Percentiles rank a stretch among this genome's conserved stretches.
These are phyloP conservation scores for Zaprionus taronus DNA, from an alignment of 1,140 invertebrate species.

Conservation along the genomic window DNA sequence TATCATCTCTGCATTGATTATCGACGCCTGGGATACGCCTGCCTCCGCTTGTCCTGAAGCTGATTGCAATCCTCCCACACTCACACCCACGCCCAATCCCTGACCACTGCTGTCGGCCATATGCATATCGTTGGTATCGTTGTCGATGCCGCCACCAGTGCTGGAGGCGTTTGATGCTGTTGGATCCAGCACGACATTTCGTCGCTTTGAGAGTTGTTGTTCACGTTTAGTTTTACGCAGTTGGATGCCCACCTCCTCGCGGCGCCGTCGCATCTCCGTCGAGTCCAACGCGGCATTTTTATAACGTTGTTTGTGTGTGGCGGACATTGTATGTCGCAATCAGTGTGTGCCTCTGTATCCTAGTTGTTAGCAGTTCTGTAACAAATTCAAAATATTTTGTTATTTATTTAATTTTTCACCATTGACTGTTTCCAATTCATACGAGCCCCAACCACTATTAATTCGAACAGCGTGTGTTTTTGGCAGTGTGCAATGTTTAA, in stretches of 20 bases:
- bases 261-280: conserved; percentile 94
- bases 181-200: conserved; percentile 90
- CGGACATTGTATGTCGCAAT: conserved; percentile 88
- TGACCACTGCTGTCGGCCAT: conserved; percentile 62
- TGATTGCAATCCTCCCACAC: conserved; percentile 18
- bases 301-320: conserved; percentile 96
- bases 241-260: conserved; percentile 98
- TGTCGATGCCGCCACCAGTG: conserved; percentile 45
- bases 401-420: neutral
- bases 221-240: conserved; percentile 98
- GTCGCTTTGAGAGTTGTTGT: conserved; percentile 95
- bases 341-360: neutral
- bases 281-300: conserved; percentile 97
- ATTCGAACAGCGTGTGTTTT: no score
- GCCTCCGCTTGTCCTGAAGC: conserved; percentile 19
- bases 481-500: no score
- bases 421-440: neutral
- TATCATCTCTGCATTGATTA: conserved; percentile 92
- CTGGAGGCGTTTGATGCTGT: conserved; percentile 17
- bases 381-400: conserved; percentile 2
- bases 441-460: no score
- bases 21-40: conserved; percentile 60
- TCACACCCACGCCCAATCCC: conserved; percentile 7
- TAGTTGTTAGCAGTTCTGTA: conserved; percentile 25
- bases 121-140: conserved; percentile 63